Percentiles rank a stretch among this genome's conserved stretches.
Conservation (phyloP, 2,797 vertebrate genomes). For the Ibycter americanus region DNA sequence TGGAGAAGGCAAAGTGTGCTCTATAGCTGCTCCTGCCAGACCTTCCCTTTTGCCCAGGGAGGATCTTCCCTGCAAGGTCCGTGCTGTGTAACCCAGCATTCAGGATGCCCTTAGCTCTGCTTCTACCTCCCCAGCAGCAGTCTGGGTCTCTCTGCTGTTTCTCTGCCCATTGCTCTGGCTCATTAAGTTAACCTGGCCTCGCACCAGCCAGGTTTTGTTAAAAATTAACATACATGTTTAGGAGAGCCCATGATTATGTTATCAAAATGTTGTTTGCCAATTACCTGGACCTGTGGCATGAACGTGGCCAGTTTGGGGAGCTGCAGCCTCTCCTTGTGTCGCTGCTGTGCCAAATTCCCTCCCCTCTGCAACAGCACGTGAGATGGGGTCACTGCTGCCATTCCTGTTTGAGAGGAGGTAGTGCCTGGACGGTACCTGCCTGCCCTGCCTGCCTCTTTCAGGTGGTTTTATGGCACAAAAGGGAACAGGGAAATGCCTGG, state of each 20-base stretch:
- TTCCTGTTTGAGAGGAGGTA: neutral
- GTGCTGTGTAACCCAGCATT: neutral
- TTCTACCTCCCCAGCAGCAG: neutral
- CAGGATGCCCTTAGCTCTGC: neutral
- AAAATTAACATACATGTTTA: neutral
- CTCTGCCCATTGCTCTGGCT: neutral
- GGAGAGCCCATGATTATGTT: neutral
- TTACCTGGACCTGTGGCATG: neutral
- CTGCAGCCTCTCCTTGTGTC: neutral
- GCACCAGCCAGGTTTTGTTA: neutral
- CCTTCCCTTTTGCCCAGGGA: neutral
- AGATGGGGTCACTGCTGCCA: neutral
- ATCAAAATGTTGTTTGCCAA: neutral
- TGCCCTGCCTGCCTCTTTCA: neutral
- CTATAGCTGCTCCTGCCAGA: neutral
- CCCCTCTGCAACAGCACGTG: accelerated
- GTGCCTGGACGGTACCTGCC: neutral
- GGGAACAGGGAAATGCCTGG: accelerated
- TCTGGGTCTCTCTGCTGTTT: neutral
- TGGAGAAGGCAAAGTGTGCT: neutral
- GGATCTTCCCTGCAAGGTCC: neutral
- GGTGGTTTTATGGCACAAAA: neutral
- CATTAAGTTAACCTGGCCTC: neutral
- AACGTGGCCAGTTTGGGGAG: neutral
- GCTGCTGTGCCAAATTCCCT: neutral